These are phyloP conservation scores for Chlamydotis undulata DNA, from an alignment of 2,113 vertebrate species.

Conservation along the genomic window DNA sequence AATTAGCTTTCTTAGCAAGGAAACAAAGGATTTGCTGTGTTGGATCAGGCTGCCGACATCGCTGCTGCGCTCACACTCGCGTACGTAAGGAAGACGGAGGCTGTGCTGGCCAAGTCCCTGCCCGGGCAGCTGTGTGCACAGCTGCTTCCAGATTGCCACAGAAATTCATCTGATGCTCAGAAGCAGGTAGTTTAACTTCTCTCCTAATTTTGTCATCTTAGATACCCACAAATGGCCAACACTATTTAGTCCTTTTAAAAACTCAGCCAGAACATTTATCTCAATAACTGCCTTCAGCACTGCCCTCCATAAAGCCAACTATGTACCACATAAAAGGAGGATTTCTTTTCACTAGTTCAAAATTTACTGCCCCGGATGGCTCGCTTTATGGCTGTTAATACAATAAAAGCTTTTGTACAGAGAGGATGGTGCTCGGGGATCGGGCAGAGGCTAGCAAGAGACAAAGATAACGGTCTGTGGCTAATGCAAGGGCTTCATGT, in stretches of 20 bases:
- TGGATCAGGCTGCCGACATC: slow-evolving; percentile 15
- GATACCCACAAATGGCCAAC: background rate
- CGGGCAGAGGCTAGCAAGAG: background rate
- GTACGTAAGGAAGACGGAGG: background rate
- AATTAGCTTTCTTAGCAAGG: slow-evolving; percentile 49
- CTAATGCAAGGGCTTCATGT: background rate
- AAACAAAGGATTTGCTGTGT: slow-evolving; percentile 58
- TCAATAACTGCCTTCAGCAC: slow-evolving; percentile 3
- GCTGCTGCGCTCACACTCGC: slow-evolving; percentile 14
- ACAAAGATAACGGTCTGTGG: background rate
- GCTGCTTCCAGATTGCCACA: background rate
- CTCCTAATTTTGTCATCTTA: slow-evolving; percentile 19
- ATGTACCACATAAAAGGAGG: background rate
- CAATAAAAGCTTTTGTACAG: slow-evolving; percentile 14
- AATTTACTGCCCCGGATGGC: slow-evolving; percentile 38
- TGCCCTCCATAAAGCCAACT: slow-evolving; percentile 17
- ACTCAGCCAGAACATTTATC: slow-evolving; percentile 24
- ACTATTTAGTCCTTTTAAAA: slow-evolving; percentile 49
- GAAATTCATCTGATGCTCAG: background rate
- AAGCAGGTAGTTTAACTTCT: slow-evolving; percentile 27
- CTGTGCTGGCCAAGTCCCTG: background rate
- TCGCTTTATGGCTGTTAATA: slow-evolving; percentile 22
- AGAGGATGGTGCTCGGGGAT: background rate
- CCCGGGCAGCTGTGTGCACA: background rate
- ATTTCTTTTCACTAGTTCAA: background rate